Base-by-base conservation (phyloP, 2,797 vertebrate genomes). In the Tokudaia tokunoshimensis region DNA sequence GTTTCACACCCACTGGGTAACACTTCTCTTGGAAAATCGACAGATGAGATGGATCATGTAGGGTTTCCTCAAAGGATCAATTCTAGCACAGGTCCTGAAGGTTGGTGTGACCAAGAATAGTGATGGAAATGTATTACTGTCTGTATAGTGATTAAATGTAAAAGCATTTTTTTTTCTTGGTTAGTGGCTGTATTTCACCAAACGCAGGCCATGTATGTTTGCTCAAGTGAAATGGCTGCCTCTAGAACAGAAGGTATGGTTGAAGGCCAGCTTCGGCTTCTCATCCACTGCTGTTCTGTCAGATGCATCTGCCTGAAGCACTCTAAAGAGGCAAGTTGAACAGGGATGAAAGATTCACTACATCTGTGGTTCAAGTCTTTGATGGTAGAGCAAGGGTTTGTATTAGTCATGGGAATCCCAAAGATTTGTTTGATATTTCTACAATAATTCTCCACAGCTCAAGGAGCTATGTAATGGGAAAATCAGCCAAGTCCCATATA, bases 321-420 rank as follows among this genome's bases (percentile, higher is more conserved):
- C 57, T 80, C 70, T 70, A 94, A 94, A 95, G 82, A 91, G 47
- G n/a, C 31, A 65, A 82, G 75, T 29, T 67, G n/a, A 88, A 17
- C 50, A n/a, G 78, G 52, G 26, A 55, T n/a, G 70, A 67, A 65
- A 92, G 57, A 78, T 57, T n/a, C 6, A 22, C 4, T 1, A 63
- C 1, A 7, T 41, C 24, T 91, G 31, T 11, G 75, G 89, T 89
- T 59, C 26, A 70, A 19, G 29, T 59, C 74, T 96, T 94, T 80
- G 89, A 79, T 91, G 67, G 19, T 89, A 14, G 55, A 92, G 57
- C 17, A 74, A 89, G 7, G 63, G 55, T 94, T 85, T 74, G 41
- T 89, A 19, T 63, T 94, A 52, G 14, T 4, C 14, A 15, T 63
- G 44, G 57, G 84, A 89, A 63, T 93, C 72, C 75, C 76, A 82